These are phyloP conservation scores for Picathartes gymnocephalus DNA, from an alignment of 2,113 vertebrate species.

Conservation along the genomic window DNA sequence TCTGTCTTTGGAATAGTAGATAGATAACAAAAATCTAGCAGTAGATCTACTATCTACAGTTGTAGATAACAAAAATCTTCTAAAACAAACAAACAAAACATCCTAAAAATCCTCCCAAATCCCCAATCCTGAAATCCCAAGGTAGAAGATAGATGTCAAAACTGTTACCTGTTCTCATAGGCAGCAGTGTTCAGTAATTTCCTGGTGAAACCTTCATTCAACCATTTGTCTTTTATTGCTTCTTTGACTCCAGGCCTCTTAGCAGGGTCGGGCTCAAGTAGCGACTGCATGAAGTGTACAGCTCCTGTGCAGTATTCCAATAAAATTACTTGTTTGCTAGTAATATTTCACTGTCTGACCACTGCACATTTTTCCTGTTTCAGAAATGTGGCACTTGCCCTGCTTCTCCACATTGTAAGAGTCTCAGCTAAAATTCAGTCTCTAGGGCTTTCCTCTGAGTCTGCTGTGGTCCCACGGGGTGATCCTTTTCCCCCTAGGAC, in stretches of 20 bases:
- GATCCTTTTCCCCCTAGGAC: not conserved
- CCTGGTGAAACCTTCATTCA: constrained; percentile 75
- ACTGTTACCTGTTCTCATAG: constrained; percentile 76
- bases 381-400: not conserved
- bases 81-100: not conserved
- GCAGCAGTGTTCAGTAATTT: constrained; percentile 61
- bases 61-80: not conserved
- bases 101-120: not conserved
- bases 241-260: constrained; percentile 76
- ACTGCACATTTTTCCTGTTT: not conserved
- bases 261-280: constrained; percentile 78
- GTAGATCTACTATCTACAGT: too few species aligned
- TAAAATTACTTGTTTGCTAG: not conserved
- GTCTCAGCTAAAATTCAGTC: not conserved
- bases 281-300: constrained; percentile 76
- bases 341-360: not conserved
- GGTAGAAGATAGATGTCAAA: not conserved
- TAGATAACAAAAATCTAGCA: not conserved
- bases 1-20: too few species aligned
- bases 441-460: not conserved
- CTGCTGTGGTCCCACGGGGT: not conserved
- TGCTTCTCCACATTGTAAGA: not conserved
- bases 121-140: not conserved
- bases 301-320: constrained; percentile 60
- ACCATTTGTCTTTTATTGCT: constrained; percentile 78